Evolutionary conservation across 2,113 vertebrate species (phyloP), one percentile per base, ranked within the genome.

Genomic region (Xyliphius kryptos): DNA sequence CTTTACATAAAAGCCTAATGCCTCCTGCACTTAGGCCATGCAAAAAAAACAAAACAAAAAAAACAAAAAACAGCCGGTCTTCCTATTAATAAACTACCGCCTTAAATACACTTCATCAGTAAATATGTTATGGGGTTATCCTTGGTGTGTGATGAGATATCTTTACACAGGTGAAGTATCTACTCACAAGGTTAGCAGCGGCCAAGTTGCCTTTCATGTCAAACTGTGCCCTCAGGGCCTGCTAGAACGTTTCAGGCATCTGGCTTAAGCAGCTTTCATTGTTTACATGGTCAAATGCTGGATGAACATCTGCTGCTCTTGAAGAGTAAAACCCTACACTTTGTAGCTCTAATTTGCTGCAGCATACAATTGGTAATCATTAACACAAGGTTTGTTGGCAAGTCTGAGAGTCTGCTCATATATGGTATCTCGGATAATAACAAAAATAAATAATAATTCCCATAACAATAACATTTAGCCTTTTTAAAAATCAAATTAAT

Each of bases 301-400:
- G 52, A 49, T 64, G 65, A 63, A 67, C 73, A 75, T 61, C 69
- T 71, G 69, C 66, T 68, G 57, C 49, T 61, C 46, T 60, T 65
- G 47, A 37, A 63, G 15, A 50, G 22, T 48, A 37, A 65, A 65
- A 65, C 51, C 49, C 47, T 54, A 13, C 53, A 20, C 52, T 49
- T 40, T 69, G 49, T 54, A 38, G 56, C 49, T 69, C 32, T 20
- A 51, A 10, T 43, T 38, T 56, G 41, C 55, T 54, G 55, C 56
- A 51, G 51, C 50, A 50, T 68, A 43, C 51, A 46, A 43, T 56
- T 58, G 47, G 56, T 37, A 67, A 67, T 59, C 48, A 59, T 67
- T 67, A 21, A 21, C 47, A 59, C 51, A 20, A 52, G 16, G 36
- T 52, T 59, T 7, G 3, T 12, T 57, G 19, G 8, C 46, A 14